phyloP scores from a whole-genome alignment of 2,797 vertebrate species.

The Syngnathus acus region DNA sequence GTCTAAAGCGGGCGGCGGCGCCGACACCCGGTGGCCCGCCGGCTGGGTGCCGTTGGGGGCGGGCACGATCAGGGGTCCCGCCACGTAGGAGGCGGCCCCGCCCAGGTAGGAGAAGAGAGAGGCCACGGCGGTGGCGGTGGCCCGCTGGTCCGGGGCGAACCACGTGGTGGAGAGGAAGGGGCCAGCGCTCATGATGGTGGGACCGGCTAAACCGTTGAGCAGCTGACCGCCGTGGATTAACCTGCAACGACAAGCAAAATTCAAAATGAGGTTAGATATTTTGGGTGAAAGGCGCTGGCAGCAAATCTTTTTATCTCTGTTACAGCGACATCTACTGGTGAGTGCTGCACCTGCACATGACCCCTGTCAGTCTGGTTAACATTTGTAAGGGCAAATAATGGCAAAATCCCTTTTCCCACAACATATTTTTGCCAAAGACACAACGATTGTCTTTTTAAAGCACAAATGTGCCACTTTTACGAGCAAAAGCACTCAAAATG shows the following conservation, averaged over 20 bases:
- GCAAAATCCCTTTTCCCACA: too few relatives aligned
- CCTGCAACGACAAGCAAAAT: slow-evolving; percentile 54
- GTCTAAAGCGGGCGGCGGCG: slow-evolving; percentile 27
- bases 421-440: too few relatives aligned
- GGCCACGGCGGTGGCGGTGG: slow-evolving; percentile 91
- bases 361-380: too few relatives aligned
- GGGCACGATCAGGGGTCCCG: slow-evolving; percentile 87
- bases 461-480: too few relatives aligned
- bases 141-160: slow-evolving; percentile 93
- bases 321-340: slow-evolving; percentile 67
- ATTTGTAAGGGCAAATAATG: too few relatives aligned
- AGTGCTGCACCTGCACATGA: too few relatives aligned
- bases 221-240: slow-evolving; percentile 92
- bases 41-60: slow-evolving; percentile 78
- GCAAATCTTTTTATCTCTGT: slow-evolving; percentile 22
- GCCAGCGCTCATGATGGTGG: slow-evolving; percentile 87
- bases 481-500: background rate
- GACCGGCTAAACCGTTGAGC: slow-evolving; percentile 91
- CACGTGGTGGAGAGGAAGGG: slow-evolving; percentile 93
- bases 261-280: background rate
- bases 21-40: slow-evolving; percentile 5
- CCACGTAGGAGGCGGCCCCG: slow-evolving; percentile 77
- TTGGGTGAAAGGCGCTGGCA: background rate
- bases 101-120: slow-evolving; percentile 86
- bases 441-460: too few relatives aligned